Conservation (phyloP, 2,888 invertebrate genomes). For the Rhagonycha fulva region DNA sequence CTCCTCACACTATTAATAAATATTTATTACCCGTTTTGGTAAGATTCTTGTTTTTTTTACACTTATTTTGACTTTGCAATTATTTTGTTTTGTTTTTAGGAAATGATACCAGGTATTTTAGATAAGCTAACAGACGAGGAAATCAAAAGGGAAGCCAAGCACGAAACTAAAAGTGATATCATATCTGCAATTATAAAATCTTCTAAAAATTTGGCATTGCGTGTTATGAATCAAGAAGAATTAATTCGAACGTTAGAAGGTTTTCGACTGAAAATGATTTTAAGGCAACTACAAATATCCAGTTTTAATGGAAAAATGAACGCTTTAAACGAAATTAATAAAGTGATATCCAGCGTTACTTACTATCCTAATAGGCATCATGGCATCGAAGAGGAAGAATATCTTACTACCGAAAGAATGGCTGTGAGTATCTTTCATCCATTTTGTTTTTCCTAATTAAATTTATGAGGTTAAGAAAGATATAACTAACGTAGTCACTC, state of each 20-base stretch:
- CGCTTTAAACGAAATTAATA: conserved; percentile 96
- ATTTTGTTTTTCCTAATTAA: background rate
- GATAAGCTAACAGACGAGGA: conserved; percentile 95
- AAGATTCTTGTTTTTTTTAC: conserved; percentile 50
- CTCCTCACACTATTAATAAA: conserved; percentile 86
- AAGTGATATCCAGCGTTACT: conserved; percentile 88
- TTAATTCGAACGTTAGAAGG: conserved; percentile 81
- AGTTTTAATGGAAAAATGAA: conserved; percentile 99
- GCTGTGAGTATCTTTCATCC: conserved; percentile 68
- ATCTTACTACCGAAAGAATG: conserved; percentile 92
- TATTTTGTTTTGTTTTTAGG: conserved; percentile 58
- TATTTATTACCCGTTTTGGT: conserved; percentile 91
- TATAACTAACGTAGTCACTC: background rate
- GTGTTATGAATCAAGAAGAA: conserved; percentile 84
- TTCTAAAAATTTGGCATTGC: conserved; percentile 84
- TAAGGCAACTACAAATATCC: conserved; percentile 87
- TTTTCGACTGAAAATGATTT: conserved; percentile 94
- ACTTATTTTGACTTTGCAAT: background rate
- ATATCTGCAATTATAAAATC: conserved; percentile 93
- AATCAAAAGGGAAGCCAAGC: conserved; percentile 92
- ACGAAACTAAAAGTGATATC: conserved; percentile 94
- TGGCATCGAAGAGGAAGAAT: conserved; percentile 80
- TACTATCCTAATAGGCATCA: conserved; percentile 82
- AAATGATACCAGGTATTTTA: conserved; percentile 86
- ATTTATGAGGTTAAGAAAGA: background rate